phyloP scores from a whole-genome alignment of 2,888 invertebrate genomes.

The Bimastos eiseni region DNA sequence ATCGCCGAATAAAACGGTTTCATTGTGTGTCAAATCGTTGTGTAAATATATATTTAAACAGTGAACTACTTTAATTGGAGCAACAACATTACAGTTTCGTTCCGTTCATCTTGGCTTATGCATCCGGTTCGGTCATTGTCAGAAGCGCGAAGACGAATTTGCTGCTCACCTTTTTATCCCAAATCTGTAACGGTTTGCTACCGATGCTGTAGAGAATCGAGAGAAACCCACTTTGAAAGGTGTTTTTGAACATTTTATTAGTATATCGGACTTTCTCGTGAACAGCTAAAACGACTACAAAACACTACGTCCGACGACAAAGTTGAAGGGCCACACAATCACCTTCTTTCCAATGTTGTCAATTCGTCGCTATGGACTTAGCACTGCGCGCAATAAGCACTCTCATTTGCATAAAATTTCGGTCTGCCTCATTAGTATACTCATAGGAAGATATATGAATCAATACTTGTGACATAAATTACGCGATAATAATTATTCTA shows the following conservation, averaged over 20 bases:
- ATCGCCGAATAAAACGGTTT: background rate
- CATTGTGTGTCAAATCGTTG: background rate
- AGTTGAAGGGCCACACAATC: background rate
- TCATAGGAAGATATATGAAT: background rate
- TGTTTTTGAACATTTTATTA: slow-evolving; percentile 66
- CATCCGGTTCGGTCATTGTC: background rate
- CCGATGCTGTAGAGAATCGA: slow-evolving; percentile 67
- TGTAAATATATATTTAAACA: background rate
- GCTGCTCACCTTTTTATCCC: slow-evolving; percentile 65
- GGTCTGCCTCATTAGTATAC: background rate
- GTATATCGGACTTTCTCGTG: background rate
- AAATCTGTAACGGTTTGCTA: slow-evolving; percentile 66
- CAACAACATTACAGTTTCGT: background rate
- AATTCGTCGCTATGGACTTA: background rate
- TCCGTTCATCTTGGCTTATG: background rate
- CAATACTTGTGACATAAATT: background rate
- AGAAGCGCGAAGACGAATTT: background rate
- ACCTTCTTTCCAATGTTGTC: background rate
- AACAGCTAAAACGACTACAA: background rate
- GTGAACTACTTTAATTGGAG: background rate
- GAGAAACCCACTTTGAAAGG: slow-evolving; percentile 67
- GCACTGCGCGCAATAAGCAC: background rate
- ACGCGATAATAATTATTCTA: background rate
- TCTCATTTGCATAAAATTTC: background rate
- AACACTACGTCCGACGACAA: background rate